A percentile compares a stretch with the other conserved stretches of the same genome.
Evolutionary conservation across 1,140 invertebrate genomes (phyloP).

Genomic region (Trypoxylus dichotomus): DNA sequence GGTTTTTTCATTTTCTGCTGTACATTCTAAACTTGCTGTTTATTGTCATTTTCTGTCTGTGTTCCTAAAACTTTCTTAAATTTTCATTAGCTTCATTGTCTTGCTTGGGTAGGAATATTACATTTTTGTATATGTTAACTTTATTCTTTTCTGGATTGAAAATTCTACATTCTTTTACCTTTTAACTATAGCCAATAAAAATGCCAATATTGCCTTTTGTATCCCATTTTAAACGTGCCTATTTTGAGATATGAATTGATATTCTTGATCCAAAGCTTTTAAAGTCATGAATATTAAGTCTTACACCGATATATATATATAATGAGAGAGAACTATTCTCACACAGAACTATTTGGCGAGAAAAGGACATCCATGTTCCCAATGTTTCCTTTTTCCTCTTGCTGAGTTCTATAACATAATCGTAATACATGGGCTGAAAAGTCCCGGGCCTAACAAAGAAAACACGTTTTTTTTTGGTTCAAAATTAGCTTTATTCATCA

Average conservation of each 20-base stretch:
- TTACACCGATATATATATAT: no score
- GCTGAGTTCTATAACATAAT: no score
- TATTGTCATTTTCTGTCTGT: background rate
- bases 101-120: background rate
- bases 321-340: no score
- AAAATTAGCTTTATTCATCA: no score
- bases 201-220: background rate
- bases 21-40: background rate
- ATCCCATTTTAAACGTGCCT: slow-evolving; percentile 27
- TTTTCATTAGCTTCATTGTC: slow-evolving; percentile 2
- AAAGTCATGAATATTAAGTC: slow-evolving; percentile 34
- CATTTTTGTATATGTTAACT: slow-evolving; percentile 37
- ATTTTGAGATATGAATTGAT: slow-evolving; percentile 28
- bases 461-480: no score
- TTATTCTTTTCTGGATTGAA: slow-evolving; percentile 39
- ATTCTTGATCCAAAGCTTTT: slow-evolving; percentile 33
- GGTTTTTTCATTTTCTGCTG: background rate
- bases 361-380: no score
- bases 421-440: no score
- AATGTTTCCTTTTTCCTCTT: no score
- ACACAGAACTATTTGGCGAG: no score
- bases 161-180: slow-evolving; percentile 41
- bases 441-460: no score
- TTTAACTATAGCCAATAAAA: slow-evolving; percentile 29
- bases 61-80: background rate